Percentiles rank a stretch among this genome's conserved stretches.
Conservation (phyloP, 2,888 invertebrate species). For the Watsonalla cultraria region DNA sequence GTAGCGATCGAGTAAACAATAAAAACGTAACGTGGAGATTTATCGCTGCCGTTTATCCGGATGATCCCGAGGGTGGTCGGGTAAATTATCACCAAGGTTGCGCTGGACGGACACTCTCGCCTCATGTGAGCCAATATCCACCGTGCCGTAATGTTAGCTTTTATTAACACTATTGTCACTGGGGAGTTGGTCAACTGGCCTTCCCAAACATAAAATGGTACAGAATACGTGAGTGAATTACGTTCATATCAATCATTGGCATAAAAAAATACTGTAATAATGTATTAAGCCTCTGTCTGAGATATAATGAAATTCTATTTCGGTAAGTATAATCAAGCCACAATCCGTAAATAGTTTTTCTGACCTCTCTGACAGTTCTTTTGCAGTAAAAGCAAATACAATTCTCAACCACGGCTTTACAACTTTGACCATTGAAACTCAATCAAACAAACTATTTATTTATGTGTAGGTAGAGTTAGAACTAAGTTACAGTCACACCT, state of each 20-base stretch:
- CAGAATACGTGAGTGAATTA: neutral
- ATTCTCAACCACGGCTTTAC: no score
- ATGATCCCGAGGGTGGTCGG: constrained; percentile 41
- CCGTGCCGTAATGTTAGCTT: neutral
- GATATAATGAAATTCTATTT: no score
- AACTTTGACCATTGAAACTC: no score
- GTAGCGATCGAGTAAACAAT: constrained; percentile 34
- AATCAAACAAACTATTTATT: no score
- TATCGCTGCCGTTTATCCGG: constrained; percentile 49
- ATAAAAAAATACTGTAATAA: no score
- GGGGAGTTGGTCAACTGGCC: neutral
- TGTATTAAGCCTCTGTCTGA: no score
- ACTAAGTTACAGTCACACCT: no score
- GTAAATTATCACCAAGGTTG: constrained; percentile 49
- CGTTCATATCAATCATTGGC: neutral
- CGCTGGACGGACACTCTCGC: constrained; percentile 9
- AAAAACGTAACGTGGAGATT: constrained; percentile 42
- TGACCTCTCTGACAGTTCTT: no score
- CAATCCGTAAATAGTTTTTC: no score
- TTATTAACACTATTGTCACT: neutral
- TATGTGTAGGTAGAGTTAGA: no score
- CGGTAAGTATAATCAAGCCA: no score
- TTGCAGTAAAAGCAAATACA: no score
- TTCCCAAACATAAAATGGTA: neutral
- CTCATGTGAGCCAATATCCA: constrained; percentile 12